Base-by-base conservation (phyloP, 2,888 invertebrate species). In the Synergus gifuensis region DNA sequence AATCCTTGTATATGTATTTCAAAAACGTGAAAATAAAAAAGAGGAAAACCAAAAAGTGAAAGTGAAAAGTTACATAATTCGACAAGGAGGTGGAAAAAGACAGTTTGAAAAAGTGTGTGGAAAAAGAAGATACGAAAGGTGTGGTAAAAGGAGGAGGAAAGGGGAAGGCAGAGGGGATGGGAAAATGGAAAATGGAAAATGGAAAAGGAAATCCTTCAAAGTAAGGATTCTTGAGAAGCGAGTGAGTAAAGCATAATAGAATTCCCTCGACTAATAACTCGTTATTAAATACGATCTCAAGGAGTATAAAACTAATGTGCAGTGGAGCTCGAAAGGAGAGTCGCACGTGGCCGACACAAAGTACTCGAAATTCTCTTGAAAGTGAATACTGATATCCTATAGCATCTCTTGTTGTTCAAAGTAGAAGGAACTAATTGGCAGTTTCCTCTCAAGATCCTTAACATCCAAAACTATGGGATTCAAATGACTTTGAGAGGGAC, bases 381-480 rank as follows among this genome's bases (percentile, higher is more conserved):
- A 90, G 87, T 88, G 87, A 89, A 90, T 90, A 88, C 87, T 81
- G 84, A 87, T 88, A 88, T 90, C 88, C 85, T 83, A 86, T 90
- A 87, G 85, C 83, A 85, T 87, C 83, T 88, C 87, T 81, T 84
- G 86, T 89, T 89, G 86, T 87, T 89, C 88, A 89, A 90, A 90
- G 89, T 87, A 69, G 49, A 69, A 69, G 49, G 69, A 83, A 85
- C 85, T 86, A 86, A 86, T 86, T 86, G 86, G 86, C 84, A 85
- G 83, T 83, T 85, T 85, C 80, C 86, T 86, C 85, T 86, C 83
- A 86, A 83, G 81, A 83, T 82, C 86, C 82, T 80, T 82, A 86
- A 78, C 81, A 79, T 28, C 28, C 76, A 49, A 44, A 67, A 69
- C 28, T 69, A 49, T 28, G 18, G 16, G 5, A 28, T 12, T 14